Percentiles rank a stretch among this genome's conserved stretches.
These are phyloP conservation scores for Lasioglossum morio DNA, from an alignment of 2,888 invertebrate species.

Conservation along the genomic window DNA sequence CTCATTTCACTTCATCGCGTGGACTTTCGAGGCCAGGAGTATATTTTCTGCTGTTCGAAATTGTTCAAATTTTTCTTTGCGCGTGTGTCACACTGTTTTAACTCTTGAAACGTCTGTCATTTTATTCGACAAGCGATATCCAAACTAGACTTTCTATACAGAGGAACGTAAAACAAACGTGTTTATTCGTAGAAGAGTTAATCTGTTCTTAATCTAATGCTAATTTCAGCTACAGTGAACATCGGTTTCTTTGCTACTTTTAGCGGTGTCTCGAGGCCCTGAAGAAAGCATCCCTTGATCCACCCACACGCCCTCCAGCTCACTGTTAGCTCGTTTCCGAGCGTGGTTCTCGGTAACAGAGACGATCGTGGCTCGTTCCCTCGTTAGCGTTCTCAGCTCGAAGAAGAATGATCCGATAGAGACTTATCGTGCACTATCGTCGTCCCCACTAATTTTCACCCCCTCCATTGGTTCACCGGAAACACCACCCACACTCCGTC, in stretches of 20 bases:
- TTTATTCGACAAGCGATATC: no score
- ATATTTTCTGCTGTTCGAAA: background rate
- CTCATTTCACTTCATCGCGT: background rate
- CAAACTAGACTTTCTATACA: no score
- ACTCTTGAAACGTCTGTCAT: no score
- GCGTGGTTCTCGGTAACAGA: background rate
- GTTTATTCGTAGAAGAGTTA: no score
- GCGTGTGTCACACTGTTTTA: background rate
- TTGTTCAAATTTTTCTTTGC: background rate
- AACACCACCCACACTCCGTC: conserved; percentile 24
- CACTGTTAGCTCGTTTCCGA: background rate
- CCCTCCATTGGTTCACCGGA: conserved; percentile 15
- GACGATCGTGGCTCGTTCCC: conserved; percentile 35
- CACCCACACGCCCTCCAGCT: background rate
- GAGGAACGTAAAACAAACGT: no score
- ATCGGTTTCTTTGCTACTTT: background rate
- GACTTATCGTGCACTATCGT: conserved; percentile 68
- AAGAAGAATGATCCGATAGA: conserved; percentile 63
- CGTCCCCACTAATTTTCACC: conserved; percentile 67
- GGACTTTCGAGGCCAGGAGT: background rate
- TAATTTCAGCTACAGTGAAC: background rate
- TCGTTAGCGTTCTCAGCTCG: conserved; percentile 47
- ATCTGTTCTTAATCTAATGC: no score
- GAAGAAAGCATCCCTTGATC: background rate
- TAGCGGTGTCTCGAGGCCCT: no score